Conservation (phyloP, 1,140 invertebrate species). For the Oryctes rhinoceros region DNA sequence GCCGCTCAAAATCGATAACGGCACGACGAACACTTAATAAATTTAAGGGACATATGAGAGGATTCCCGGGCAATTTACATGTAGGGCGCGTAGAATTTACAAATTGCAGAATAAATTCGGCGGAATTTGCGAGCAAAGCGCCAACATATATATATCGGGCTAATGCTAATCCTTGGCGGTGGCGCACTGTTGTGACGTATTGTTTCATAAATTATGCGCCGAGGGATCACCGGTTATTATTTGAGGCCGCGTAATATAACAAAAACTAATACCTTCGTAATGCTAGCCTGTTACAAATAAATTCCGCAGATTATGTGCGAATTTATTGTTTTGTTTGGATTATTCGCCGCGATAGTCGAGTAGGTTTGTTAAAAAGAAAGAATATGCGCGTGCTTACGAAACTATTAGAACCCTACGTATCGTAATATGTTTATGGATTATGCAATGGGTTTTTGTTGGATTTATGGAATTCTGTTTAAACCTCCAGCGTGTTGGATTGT, state of each 20-base stretch:
- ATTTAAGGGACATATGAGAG: constrained; percentile 6
- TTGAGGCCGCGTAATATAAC: background rate
- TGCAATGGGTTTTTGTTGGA: no score
- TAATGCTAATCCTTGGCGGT: background rate
- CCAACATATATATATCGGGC: background rate
- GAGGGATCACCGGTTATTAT: constrained; percentile 18
- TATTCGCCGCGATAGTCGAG: no score
- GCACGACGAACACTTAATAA: background rate
- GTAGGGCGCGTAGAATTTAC: constrained; percentile 5
- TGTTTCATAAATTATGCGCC: constrained; percentile 27
- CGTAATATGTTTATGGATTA: no score
- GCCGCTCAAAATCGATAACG: background rate
- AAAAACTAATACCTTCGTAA: constrained; percentile 32
- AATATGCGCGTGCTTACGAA: no score
- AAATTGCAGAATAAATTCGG: constrained; percentile 23
- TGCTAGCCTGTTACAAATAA: background rate
- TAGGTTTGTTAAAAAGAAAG: no score
- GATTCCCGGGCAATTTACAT: background rate
- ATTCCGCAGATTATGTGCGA: background rate
- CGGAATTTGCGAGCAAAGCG: background rate
- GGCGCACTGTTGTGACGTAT: background rate
- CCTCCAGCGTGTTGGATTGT: no score
- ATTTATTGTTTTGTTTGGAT: background rate
- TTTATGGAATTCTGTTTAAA: no score
- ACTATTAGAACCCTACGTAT: no score